phyloP scores from a whole-genome alignment of 2,113 vertebrate genomes.

The Petrocephalus zakoni region DNA sequence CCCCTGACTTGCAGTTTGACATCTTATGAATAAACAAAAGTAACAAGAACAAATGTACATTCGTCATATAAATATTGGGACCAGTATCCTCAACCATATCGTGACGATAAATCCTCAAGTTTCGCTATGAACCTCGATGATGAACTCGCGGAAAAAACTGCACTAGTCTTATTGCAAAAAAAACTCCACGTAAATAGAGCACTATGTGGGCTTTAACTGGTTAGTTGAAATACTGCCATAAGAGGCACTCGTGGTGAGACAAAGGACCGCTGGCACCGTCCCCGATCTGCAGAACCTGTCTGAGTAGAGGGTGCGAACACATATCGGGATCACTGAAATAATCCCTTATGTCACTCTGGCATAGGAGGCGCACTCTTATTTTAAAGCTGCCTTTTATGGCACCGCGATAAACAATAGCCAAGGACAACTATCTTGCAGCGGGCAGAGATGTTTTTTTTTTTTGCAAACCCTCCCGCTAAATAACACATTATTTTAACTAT shows the following conservation, averaged over 20 bases:
- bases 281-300: background rate
- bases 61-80: background rate
- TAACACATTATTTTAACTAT: background rate
- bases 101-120: background rate
- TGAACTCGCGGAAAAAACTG: background rate
- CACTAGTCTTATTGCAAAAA: background rate
- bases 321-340: background rate
- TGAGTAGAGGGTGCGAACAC: background rate
- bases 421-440: background rate
- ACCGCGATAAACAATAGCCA: background rate
- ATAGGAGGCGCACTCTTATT: background rate
- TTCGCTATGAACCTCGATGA: background rate
- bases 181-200: background rate
- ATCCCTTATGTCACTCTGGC: background rate
- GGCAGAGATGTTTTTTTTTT: background rate
- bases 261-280: background rate
- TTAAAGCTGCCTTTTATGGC: background rate
- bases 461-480: background rate
- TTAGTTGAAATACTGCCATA: background rate
- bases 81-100: background rate
- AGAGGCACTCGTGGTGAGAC: background rate
- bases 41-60: background rate
- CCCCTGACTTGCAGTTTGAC: background rate
- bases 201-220: background rate
- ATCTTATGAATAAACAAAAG: background rate